These are phyloP conservation scores for Scytalopus superciliaris DNA, from an alignment of 2,113 vertebrate genomes.

Conservation along the genomic window DNA sequence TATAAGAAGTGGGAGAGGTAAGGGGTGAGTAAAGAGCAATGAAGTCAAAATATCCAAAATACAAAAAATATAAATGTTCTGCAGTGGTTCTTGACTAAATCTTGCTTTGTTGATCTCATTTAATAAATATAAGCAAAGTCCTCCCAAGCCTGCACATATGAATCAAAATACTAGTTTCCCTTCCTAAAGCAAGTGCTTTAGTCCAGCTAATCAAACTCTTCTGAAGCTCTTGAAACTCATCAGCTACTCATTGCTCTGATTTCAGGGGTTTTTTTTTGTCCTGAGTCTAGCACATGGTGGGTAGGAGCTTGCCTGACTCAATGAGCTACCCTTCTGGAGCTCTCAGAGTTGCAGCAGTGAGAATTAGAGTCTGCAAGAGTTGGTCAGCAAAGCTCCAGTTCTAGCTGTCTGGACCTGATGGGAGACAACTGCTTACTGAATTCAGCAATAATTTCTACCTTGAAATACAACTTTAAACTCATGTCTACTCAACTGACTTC, in stretches of 20 bases:
- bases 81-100: not conserved
- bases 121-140: not conserved
- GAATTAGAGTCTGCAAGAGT: not conserved
- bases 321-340: not conserved
- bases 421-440: not conserved
- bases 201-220: not conserved
- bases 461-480: not conserved
- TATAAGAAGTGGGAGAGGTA: not conserved
- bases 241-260: not conserved
- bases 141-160: not conserved
- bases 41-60: not conserved
- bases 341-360: not conserved
- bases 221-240: not conserved
- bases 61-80: not conserved
- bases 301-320: not conserved
- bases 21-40: not conserved
- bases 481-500: not conserved
- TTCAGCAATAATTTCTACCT: not conserved
- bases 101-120: not conserved
- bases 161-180: not conserved
- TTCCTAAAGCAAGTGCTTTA: not conserved
- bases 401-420: not conserved
- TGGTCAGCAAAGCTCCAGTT: not conserved
- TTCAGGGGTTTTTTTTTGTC: not conserved
- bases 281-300: not conserved